phyloP scores from a whole-genome alignment of 2,888 invertebrate genomes.

The Leucophenga montana region DNA sequence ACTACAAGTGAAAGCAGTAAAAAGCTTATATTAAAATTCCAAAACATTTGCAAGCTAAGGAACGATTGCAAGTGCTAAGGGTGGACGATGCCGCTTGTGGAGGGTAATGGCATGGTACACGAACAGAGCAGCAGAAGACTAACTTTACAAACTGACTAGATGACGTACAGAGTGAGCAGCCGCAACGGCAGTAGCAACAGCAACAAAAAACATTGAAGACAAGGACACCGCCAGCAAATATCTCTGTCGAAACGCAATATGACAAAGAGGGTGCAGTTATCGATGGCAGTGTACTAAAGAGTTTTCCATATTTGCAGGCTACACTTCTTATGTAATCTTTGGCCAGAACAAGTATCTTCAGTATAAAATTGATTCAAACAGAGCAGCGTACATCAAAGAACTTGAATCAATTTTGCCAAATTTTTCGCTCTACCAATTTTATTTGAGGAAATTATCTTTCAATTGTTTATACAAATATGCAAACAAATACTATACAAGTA shows the following conservation, averaged over 20 bases:
- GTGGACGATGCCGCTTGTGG: neutral
- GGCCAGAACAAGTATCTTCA: neutral
- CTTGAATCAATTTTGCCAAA: slow-evolving; percentile 18
- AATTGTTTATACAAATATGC: neutral
- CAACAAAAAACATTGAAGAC: neutral
- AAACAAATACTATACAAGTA: neutral
- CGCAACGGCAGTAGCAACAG: neutral
- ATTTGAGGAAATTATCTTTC: slow-evolving; percentile 11
- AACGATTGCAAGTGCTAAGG: neutral
- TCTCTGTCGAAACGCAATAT: slow-evolving; percentile 12
- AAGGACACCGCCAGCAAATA: slow-evolving; percentile 16
- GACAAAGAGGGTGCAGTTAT: neutral
- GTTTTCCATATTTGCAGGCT: too few relatives aligned
- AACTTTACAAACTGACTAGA: slow-evolving; percentile 21
- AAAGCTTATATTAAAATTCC: slow-evolving; percentile 45
- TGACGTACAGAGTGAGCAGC: slow-evolving; percentile 4
- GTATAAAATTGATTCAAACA: neutral
- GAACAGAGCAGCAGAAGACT: neutral
- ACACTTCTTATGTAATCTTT: too few relatives aligned
- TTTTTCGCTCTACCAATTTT: slow-evolving; percentile 7
- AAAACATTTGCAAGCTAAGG: slow-evolving; percentile 38
- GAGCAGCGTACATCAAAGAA: neutral
- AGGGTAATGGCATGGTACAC: neutral
- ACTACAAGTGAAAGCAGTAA: slow-evolving; percentile 28
- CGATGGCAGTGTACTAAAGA: neutral